Base-by-base conservation (phyloP, 2,113 vertebrate genomes). In the Thamnaconus septentrionalis region DNA sequence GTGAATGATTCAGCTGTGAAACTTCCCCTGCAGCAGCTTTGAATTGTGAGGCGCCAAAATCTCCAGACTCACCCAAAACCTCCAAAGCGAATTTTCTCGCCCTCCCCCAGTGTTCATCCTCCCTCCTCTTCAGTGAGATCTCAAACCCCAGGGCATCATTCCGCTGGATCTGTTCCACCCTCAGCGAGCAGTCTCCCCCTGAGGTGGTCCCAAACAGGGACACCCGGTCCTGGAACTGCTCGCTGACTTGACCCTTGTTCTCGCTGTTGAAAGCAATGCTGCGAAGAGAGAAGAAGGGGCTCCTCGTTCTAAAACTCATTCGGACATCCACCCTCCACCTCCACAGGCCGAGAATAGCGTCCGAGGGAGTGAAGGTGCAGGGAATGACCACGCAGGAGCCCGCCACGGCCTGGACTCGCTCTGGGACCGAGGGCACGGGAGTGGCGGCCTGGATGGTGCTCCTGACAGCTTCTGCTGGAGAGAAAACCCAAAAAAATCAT, bases 331-430 rank as follows among this genome's bases (percentile, higher is more conserved):
- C 72, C 53, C 10, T 69, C 58, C n/a, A 66, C 81, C 39, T 40
- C 76, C 39, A 53, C 66, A 1, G 4, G 45, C 56, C 57, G 4
- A 9, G 46, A 49, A 79, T 51, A 52, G 80, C 72, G 5, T 47
- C 46, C 2, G 4, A 63, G 59, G 55, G 76, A 0, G 74, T 73
- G 80, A 91, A 92, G 4, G 90, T 89, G 85, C 93, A 94, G 50
- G 92, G 91, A 41, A 94, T 83, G 71, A 93, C 66, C 50, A 90
- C 87, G 4, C 93, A 94, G 9, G 91, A 92, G 58, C 91, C 92
- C 43, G 60, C 70, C 47, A 91, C 49, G 0, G 86, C 91, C 3
- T 59, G 66, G 56, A 93, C 85, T 2, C 39, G 69, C 4, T 68
- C 84, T 0, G 91, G 92, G 52, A 83, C 75, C 0, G 78, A 80